These are phyloP conservation scores for Panurus biarmicus DNA, from an alignment of 2,113 vertebrate species.

Conservation along the genomic window DNA sequence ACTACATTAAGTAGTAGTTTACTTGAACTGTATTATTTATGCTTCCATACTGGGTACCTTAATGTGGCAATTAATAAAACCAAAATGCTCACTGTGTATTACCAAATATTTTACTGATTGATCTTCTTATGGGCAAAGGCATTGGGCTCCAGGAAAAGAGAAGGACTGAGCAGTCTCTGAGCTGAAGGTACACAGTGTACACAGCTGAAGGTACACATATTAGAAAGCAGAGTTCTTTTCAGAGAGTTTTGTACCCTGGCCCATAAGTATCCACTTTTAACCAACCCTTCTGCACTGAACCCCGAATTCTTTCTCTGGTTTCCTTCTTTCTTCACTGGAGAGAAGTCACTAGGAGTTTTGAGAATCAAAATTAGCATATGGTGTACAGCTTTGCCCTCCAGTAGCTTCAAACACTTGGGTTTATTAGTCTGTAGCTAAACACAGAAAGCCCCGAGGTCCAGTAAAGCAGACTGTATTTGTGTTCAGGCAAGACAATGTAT, in stretches of 20 bases:
- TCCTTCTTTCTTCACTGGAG: background rate
- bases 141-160: background rate
- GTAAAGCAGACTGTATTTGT: background rate
- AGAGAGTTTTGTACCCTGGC: background rate
- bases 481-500: background rate
- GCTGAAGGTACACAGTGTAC: background rate
- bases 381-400: background rate
- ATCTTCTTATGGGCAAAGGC: background rate
- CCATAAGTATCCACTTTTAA: background rate
- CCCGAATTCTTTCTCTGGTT: background rate
- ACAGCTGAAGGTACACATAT: too few species aligned
- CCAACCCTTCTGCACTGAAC: background rate
- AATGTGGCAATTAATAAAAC: background rate
- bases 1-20: background rate
- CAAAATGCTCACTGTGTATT: background rate
- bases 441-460: background rate
- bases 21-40: background rate
- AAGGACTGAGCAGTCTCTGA: background rate
- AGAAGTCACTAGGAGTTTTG: background rate
- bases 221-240: background rate
- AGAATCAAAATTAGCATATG: background rate
- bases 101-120: background rate
- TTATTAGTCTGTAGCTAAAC: background rate
- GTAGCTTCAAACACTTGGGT: background rate
- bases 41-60: background rate